Percentiles rank a stretch among this genome's conserved stretches.
phyloP scores from a whole-genome alignment of 2,888 invertebrate genomes.

The Aleiodes leptofemur region DNA sequence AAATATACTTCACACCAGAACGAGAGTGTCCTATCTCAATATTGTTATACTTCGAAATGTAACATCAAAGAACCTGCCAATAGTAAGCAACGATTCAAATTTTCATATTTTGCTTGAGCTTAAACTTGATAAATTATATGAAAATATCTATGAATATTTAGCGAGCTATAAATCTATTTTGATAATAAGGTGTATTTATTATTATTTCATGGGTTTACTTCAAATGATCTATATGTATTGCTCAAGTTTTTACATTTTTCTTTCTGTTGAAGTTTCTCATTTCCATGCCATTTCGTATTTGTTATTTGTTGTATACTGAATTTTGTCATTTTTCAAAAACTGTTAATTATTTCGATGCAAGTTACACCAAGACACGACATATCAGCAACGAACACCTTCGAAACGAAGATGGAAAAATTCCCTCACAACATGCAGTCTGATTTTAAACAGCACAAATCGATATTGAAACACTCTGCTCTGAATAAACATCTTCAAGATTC shows the following conservation, averaged over 20 bases:
- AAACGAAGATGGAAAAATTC: slow-evolving; percentile 83
- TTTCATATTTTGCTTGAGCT: background rate
- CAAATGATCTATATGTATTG: too few relatives aligned
- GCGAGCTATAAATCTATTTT: too few relatives aligned
- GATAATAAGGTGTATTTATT: too few relatives aligned
- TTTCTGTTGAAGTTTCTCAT: slow-evolving; percentile 31
- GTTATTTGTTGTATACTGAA: background rate
- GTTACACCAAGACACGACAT: slow-evolving; percentile 81
- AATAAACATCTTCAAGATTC: slow-evolving; percentile 63
- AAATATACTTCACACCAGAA: background rate
- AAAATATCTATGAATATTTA: too few relatives aligned
- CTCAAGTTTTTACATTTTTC: slow-evolving; percentile 12
- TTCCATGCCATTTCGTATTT: slow-evolving; percentile 2
- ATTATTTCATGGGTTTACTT: too few relatives aligned
- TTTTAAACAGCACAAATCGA: slow-evolving; percentile 76
- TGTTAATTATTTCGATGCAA: slow-evolving; percentile 68
- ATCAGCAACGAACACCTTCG: slow-evolving; percentile 82
- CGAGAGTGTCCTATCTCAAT: slow-evolving; percentile 77
- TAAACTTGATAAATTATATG: slow-evolving; percentile 12
- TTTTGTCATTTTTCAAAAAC: slow-evolving; percentile 25
- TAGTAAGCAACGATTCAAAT: slow-evolving; percentile 65
- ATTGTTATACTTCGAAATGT: slow-evolving; percentile 76
- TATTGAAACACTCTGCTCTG: slow-evolving; percentile 73
- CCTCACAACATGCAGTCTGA: slow-evolving; percentile 81
- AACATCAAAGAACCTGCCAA: slow-evolving; percentile 70